Conservation (phyloP, 2,797 vertebrate genomes). For the Pitangus sulphuratus region DNA sequence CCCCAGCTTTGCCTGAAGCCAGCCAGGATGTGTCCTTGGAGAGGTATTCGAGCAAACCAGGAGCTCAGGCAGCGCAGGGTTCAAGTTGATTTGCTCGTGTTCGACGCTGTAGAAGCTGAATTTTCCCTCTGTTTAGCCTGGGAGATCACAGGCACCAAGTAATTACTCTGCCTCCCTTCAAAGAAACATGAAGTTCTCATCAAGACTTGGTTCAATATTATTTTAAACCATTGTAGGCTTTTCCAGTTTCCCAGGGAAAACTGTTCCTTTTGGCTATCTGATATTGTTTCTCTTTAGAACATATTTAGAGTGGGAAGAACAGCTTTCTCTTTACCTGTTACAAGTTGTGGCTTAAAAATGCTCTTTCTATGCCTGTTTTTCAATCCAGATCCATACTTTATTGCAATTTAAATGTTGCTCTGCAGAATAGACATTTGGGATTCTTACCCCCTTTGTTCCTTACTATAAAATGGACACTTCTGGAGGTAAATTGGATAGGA, state of each 20-base stretch:
- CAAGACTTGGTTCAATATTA: neutral
- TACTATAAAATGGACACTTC: neutral
- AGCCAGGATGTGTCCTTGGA: neutral
- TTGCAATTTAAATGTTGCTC: accelerated
- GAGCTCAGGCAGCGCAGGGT: neutral
- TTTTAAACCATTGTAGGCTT: neutral
- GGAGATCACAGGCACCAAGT: neutral
- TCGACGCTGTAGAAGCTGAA: neutral
- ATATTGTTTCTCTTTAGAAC: neutral
- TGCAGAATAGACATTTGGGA: neutral
- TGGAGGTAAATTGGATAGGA: neutral
- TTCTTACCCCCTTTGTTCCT: neutral
- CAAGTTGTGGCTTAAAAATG: neutral
- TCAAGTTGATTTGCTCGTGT: neutral
- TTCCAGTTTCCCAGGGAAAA: neutral
- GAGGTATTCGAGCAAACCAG: neutral
- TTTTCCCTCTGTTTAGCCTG: neutral
- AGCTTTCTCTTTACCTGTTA: neutral
- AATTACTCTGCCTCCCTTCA: neutral
- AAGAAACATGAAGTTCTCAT: accelerated
- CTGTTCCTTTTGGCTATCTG: neutral
- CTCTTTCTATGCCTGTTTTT: accelerated
- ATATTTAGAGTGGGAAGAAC: neutral
- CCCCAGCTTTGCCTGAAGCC: neutral
- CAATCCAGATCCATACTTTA: accelerated